phyloP scores from a whole-genome alignment of 2,113 vertebrate species.

The Sminthopsis crassicaudata region DNA sequence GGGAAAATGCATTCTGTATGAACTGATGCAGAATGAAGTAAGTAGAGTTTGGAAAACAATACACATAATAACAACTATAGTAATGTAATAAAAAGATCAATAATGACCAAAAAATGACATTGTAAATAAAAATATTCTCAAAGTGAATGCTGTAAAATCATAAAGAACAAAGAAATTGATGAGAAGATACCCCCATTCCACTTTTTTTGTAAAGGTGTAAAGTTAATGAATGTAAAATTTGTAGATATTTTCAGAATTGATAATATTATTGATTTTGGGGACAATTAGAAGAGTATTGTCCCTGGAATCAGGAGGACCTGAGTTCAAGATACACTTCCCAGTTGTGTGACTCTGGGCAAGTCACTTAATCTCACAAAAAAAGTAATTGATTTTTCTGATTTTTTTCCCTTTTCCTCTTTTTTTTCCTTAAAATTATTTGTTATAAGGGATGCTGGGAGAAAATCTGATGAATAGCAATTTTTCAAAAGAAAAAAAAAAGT shows the following conservation, averaged over 20 bases:
- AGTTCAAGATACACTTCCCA: too few species aligned
- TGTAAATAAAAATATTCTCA: background rate
- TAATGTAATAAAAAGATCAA: background rate
- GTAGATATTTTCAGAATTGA: background rate
- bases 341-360: too few species aligned
- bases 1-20: background rate
- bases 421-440: background rate
- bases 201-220: background rate
- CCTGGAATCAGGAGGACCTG: too few species aligned
- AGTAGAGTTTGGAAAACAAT: background rate
- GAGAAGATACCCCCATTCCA: background rate
- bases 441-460: background rate
- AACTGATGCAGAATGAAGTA: background rate
- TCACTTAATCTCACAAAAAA: background rate
- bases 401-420: background rate
- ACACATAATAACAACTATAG: background rate
- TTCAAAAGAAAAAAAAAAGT: background rate
- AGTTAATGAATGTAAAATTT: background rate
- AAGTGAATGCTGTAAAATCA: background rate
- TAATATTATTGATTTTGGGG: too few species aligned
- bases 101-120: background rate
- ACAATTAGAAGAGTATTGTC: too few species aligned
- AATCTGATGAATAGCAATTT: background rate
- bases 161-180: background rate
- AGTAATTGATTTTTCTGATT: background rate